Conservation (phyloP, 1,140 invertebrate genomes). For the Pogonomyrmex californicus region DNA sequence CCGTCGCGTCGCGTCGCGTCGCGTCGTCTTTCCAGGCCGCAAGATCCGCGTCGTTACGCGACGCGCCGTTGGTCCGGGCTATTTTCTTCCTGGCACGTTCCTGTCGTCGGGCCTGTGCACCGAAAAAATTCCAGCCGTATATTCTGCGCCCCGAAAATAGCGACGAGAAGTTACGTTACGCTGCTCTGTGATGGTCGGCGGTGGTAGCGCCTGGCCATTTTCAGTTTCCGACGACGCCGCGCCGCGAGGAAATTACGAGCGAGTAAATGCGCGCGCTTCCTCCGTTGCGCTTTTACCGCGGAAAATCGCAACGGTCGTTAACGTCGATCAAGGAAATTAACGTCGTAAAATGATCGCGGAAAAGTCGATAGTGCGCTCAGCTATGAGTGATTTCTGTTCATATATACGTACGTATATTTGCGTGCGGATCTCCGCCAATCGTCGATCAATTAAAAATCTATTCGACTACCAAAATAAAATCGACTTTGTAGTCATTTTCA, state of each 20-base stretch:
- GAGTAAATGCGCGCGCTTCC: slow-evolving; percentile 23
- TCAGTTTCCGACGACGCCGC: slow-evolving; percentile 24
- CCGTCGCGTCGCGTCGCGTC: slow-evolving; percentile 44
- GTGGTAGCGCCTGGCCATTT: slow-evolving; percentile 27
- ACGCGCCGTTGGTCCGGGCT: slow-evolving; percentile 75
- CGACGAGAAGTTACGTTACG: slow-evolving; percentile 68
- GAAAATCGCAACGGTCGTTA: slow-evolving; percentile 14
- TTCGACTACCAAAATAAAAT: not conserved
- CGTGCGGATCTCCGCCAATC: not conserved
- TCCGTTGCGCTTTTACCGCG: not conserved
- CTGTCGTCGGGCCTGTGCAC: slow-evolving; percentile 61
- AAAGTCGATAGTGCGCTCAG: not conserved
- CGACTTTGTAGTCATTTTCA: not conserved
- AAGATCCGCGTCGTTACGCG: slow-evolving; percentile 71
- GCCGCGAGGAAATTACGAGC: slow-evolving; percentile 29
- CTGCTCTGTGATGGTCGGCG: slow-evolving; percentile 54
- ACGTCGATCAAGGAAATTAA: slow-evolving; percentile 35
- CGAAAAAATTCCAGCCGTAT: slow-evolving; percentile 60
- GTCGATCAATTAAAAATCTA: not conserved
- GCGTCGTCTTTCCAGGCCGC: slow-evolving; percentile 65
- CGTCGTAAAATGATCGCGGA: slow-evolving; percentile 2
- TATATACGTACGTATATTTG: not conserved
- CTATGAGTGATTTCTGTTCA: not conserved
- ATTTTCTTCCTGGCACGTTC: slow-evolving; percentile 76
- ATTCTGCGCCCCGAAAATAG: slow-evolving; percentile 69